Conservation (phyloP, 2,797 vertebrate genomes). For the Sebastes miniatus region DNA sequence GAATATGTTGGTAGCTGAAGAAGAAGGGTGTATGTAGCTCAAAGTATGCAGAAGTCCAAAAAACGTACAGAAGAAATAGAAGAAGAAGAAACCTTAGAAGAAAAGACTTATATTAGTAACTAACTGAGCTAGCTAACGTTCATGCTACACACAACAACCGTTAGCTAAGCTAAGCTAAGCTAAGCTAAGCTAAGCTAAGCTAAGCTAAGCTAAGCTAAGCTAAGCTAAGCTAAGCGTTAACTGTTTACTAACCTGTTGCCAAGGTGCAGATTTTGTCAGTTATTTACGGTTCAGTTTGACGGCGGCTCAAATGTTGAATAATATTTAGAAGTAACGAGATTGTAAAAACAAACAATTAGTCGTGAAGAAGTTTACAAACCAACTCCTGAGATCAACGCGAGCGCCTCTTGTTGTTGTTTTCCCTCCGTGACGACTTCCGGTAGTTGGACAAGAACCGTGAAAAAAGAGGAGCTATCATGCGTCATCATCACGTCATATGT, state of each 20-base stretch:
- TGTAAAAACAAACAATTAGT: neutral
- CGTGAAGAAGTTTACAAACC: neutral
- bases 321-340: accelerated
- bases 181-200: too few species aligned
- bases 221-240: neutral
- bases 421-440: neutral
- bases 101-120: neutral
- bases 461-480: too few species aligned
- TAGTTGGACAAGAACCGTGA: accelerated
- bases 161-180: neutral
- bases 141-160: neutral
- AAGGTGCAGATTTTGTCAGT: too few species aligned
- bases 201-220: too few species aligned
- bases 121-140: neutral
- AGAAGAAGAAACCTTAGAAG: too few species aligned
- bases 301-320: neutral
- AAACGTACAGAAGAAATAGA: too few species aligned
- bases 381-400: neutral
- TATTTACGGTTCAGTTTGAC: neutral
- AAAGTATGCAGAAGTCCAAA: too few species aligned
- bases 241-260: neutral
- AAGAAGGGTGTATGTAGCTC: too few species aligned
- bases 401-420: neutral
- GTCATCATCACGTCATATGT: too few species aligned
- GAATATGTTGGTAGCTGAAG: too few species aligned